Evolutionary conservation across 2,888 invertebrate genomes (phyloP).

Genomic region (Brachyptera risi): DNA sequence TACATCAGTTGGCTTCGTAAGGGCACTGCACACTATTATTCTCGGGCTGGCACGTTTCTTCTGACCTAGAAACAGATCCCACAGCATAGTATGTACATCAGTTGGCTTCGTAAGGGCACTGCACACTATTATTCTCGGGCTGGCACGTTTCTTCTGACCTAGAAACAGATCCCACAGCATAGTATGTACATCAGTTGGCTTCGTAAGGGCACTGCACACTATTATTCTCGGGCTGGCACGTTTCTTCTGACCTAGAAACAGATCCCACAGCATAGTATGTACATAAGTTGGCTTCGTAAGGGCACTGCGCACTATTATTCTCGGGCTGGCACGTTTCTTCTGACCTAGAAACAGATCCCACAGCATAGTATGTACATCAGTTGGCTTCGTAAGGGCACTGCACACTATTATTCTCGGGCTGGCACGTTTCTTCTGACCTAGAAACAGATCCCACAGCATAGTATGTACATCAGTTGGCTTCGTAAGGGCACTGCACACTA

Average conservation of each 20-base stretch:
- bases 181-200: too few relatives aligned
- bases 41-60: neutral
- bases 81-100: too few relatives aligned
- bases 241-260: neutral
- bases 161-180: too few relatives aligned
- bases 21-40: neutral
- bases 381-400: neutral
- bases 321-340: neutral
- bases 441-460: too few relatives aligned
- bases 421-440: neutral
- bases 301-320: neutral
- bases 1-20: neutral
- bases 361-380: too few relatives aligned
- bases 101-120: neutral
- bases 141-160: neutral
- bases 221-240: neutral
- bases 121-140: neutral
- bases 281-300: neutral
- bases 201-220: neutral
- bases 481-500: neutral
- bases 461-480: too few relatives aligned
- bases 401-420: neutral
- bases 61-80: neutral
- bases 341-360: neutral
- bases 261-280: too few relatives aligned